Evolutionary conservation across 2,113 vertebrate genomes (phyloP).

Genomic region (Miniopterus natalensis): DNA sequence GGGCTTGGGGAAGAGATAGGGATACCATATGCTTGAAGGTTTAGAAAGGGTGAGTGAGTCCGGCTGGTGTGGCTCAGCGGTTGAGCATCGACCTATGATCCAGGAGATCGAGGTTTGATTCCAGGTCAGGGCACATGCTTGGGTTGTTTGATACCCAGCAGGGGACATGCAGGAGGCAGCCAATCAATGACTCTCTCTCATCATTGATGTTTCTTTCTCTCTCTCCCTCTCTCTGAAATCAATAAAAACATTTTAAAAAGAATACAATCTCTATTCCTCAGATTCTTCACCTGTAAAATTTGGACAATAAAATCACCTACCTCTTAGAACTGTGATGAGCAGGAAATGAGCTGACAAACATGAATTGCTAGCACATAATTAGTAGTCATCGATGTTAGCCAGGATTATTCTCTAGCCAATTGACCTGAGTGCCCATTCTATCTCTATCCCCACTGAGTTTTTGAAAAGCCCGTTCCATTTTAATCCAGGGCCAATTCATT

Average conservation of each 20-base stretch:
- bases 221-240: too few species aligned
- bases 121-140: too few species aligned
- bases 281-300: slow-evolving; percentile 29
- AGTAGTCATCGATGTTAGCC: background rate
- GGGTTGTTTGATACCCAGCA: too few species aligned
- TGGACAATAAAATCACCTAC: background rate
- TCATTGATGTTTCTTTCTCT: too few species aligned
- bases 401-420: background rate
- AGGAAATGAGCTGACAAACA: background rate
- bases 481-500: slow-evolving; percentile 23
- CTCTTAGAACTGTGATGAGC: background rate
- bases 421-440: background rate
- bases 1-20: background rate
- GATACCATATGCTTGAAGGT: background rate
- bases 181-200: too few species aligned
- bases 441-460: background rate
- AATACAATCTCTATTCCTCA: background rate
- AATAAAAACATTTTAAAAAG: too few species aligned
- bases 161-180: too few species aligned
- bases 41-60: background rate
- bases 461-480: background rate
- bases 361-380: background rate
- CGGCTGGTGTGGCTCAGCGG: too few species aligned
- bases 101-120: too few species aligned
- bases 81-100: too few species aligned